Evolutionary conservation across 2,797 vertebrate genomes (phyloP), one percentile per base, ranked within the genome.

Genomic region (Malurus leucopterus): DNA sequence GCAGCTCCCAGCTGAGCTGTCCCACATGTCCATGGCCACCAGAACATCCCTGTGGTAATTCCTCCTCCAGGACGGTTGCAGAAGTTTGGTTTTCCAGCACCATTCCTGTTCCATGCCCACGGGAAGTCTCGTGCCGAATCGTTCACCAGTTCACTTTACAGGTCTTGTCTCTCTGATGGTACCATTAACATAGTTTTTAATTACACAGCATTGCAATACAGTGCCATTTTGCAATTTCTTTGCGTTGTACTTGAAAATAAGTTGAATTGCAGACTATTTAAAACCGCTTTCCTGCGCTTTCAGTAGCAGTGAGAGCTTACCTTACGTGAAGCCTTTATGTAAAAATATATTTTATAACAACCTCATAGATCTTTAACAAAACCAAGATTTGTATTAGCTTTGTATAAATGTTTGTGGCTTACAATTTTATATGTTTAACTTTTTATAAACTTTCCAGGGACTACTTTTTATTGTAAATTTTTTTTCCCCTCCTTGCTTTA

Each of bases 391-490:
- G 94, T 97, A 97, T 96, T 95, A 95, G 94, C 93, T 95, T 96
- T 96, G 96, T 97, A 96, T 96, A 96, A 97, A 97, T 96, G 92
- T 95, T 95, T 95, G 96, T 89, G 92, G 93, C 90, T 97, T 96
- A 95, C 93, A 61, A 59, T 91, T 95, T 97, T 96, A 96, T 94
- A 95, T 93, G 69, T 95, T 74, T 84, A 95, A 95, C 96, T 97
- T 97, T 95, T 96, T 96, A 95, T 97, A 96, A 94, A 95, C 94
- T 96, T 96, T 95, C 93, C 94, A 94, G 92, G 95, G 94, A 97
- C 90, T 95, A 95, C 94, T 96, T 95, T 97, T 86, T 83, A 93
- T 95, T 97, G 97, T 97, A 97, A 91, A 97, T 96, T 96, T 95
- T 92, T 91, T 91, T 94, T 84, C 57, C 90, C 78, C 63, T 95